Evolutionary conservation across 1,140 invertebrate species (phyloP), one percentile per base, ranked within the genome.

Genomic region (Cotesia chilonis): DNA sequence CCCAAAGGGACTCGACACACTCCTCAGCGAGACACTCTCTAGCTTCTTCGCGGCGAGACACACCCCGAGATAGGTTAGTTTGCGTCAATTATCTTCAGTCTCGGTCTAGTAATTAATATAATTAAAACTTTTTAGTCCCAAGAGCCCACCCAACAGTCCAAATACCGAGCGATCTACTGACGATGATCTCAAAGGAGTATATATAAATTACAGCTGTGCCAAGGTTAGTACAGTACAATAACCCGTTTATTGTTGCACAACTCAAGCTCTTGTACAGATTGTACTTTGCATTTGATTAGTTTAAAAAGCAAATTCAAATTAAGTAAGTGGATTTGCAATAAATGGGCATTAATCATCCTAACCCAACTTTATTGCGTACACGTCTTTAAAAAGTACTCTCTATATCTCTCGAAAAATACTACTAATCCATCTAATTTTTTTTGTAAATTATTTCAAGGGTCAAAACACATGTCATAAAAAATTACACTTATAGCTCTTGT

Each of bases 131-230:
- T 90, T 68, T 88, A 95, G 94, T 79, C 95, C 95, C 4, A 96
- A 96, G 84, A 95, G 94, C 67, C 95, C 95, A 51, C 95, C 95
- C 2, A 96, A 96, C 85, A 96, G 94, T 85, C 95, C 95, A 7
- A 91, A 94, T 81, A 91, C 92, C 52, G 94, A 95, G 84, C 87
- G 93, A 14, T 91, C 91, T 17, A 91, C 90, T 35, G 93, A 94
- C 81, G 92, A 94, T 77, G 92, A 94, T 76, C 84, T 94, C 66
- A 92, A 91, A 80, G 92, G 92, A 47, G 91, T 95, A 41, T 94
- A 94, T 81, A 94, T 95, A 75, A 95, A 95, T 86, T 93, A 93
- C 82, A 91, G 89, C 86, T 88, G 79, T 67, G 83, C 85, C 76
- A 90, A 90, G 88, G 90, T 91, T 78, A 85, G 85, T 82, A 74